Conservation (phyloP, 23 tunicate species). For the Ascidia mentula region DNA sequence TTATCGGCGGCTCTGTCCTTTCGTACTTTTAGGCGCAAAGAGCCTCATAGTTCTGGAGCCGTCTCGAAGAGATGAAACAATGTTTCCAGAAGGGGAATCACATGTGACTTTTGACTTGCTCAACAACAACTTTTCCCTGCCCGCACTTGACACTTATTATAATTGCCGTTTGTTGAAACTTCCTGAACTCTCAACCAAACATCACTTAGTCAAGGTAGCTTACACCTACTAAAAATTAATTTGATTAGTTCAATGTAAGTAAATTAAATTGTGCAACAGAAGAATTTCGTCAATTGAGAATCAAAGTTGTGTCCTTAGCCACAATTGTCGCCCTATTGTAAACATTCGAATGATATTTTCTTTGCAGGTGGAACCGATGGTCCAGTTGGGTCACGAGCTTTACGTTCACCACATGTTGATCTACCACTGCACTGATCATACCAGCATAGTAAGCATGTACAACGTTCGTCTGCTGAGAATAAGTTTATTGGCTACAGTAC, state of each 20-base stretch:
- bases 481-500: too few relatives aligned
- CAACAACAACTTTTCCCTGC: slow-evolving; percentile 22
- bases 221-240: too few relatives aligned
- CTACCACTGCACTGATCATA: slow-evolving; percentile 24
- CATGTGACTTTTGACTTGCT: slow-evolving; percentile 24
- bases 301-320: too few relatives aligned
- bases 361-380: slow-evolving; percentile 38
- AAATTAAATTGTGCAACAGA: too few relatives aligned
- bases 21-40: slow-evolving; percentile 9
- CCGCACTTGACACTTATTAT: slow-evolving; percentile 36
- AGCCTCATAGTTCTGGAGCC: slow-evolving; percentile 14
- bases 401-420: slow-evolving; percentile 46
- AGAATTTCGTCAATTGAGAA: too few relatives aligned
- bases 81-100: slow-evolving; percentile 27
- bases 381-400: slow-evolving; percentile 31
- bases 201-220: slow-evolving; percentile 44
- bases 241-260: too few relatives aligned
- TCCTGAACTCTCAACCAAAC: slow-evolving; percentile 30
- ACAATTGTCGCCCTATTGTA: too few relatives aligned
- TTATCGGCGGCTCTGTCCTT: not conserved
- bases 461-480: too few relatives aligned
- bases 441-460: slow-evolving; percentile 1
- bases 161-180: slow-evolving; percentile 43
- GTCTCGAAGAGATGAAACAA: not conserved
- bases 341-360: too few relatives aligned